Evolutionary conservation across 2,797 vertebrate species (phyloP), one percentile per base, ranked within the genome.

Genomic region (Sylvia borin): DNA sequence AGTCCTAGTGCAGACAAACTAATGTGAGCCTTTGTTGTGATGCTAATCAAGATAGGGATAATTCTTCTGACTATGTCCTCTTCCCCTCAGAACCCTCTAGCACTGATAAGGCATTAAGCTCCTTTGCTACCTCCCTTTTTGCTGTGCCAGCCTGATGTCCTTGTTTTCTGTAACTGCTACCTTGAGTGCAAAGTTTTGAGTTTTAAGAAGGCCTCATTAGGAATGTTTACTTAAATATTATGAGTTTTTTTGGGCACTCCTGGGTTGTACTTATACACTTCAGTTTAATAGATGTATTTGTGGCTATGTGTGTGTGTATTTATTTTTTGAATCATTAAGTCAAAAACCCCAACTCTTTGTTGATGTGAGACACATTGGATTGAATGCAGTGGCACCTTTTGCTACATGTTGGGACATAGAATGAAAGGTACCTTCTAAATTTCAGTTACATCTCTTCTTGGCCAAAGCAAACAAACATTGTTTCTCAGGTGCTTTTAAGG

Each of bases 21-120:
- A 75, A 88, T 43, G 54, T 47, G 72, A 83, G 68, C 79, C 42
- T 96, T 95, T 93, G 90, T 94, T 90, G 78, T 74, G 88, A 92
- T 93, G 87, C 65, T 92, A 83, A 88, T 96, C 22, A 26, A 78
- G 66, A 62, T 47, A 51, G 58, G 68, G 54, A 68, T 91, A 80
- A 80, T 95, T 93, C 87, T 81, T 91, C 51, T 60, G 29, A 62
- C 84, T 89, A 42, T 0, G 0, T 31, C 29, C 9, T 76, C 40
- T 83, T 91, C 65, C 25, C 53, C 34, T 94, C 68, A 40, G 78
- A 93, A 72, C 24, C 21, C 25, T 82, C 61, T 54, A 57, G 57
- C n/a, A 85, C 5, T 1, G 25, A 29, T 80, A 66, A 90, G 32
- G 57, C 85, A 54, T 93, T 74, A 83, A 93, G 50, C 70, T 86